phyloP scores from a whole-genome alignment of 2,888 invertebrate genomes.

The Stictocephala bisonia region DNA sequence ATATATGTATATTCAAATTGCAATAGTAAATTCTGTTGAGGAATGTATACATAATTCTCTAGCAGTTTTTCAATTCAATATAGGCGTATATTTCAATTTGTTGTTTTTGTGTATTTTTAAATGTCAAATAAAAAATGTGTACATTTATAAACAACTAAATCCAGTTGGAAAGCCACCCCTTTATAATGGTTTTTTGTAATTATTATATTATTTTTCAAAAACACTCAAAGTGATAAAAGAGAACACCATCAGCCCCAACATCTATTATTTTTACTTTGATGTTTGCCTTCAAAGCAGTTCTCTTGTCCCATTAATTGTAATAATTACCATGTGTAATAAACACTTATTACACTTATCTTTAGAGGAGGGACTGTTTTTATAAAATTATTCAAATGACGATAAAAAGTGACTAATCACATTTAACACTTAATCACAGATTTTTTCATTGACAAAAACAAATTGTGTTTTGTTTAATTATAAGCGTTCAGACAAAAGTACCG shows the following conservation, averaged over 20 bases:
- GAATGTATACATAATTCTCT: no score
- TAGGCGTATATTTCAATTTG: no score
- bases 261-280: conserved; percentile 37
- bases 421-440: conserved; percentile 31
- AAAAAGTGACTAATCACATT: conserved; percentile 32
- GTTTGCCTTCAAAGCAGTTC: conserved; percentile 29
- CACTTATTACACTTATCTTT: conserved; percentile 12
- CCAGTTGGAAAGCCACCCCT: no score
- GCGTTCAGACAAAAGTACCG: conserved; percentile 10
- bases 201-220: no score
- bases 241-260: conserved; percentile 1
- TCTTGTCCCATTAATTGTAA: conserved; percentile 29
- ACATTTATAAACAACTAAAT: no score
- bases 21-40: no score
- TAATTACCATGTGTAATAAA: conserved; percentile 8
- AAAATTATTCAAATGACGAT: conserved; percentile 36
- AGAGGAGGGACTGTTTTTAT: conserved; percentile 22
- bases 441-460: conserved; percentile 32
- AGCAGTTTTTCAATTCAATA: no score
- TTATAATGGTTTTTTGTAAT: no score
- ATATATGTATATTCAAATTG: no score
- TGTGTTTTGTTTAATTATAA: conserved; percentile 35
- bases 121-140: no score
- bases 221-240: conserved; percentile 11
- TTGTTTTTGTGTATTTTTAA: no score